Evolutionary conservation across 23 tunicate species (phyloP), one percentile per base, ranked within the genome.

Genomic region (Ciona savignyi): DNA sequence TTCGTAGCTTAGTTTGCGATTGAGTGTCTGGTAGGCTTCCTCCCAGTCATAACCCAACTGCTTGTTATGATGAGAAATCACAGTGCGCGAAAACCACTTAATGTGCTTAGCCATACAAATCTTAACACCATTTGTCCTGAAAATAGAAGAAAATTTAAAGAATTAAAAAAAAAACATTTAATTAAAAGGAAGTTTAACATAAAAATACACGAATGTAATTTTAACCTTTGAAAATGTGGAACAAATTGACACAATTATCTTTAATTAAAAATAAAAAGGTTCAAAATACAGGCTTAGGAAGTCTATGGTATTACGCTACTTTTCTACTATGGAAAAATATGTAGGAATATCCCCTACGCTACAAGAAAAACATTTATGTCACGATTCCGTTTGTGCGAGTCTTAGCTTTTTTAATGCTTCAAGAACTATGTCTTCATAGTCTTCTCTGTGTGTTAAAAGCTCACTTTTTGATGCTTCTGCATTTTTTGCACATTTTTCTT

Each of bases 21-120:
- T 80, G 11, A 80, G 51, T 33, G 62, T 23, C 3, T 26, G 28
- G 70, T 70, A 80, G 9, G 84, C 84, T 61, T 22, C 30, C 29
- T 80, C 84, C 61, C 51, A 51, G 1, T 76, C 56, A 42, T 9
- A 42, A 42, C 9, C 15, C 15, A 6, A 6, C 15, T 42, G 11
- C 56, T 42, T 9, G 56, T 42, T 15, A 42, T 6, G 11, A 6
- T 42, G 9, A 42, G 56, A 9, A 42, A 42, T 42, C 15, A 42
- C 56, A 42, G 56, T 42, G 56, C 56, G 56, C 15, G 56, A 9
- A 6, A 42, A 6, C 56, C 56, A 42, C 56, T 42, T 42, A 42
- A 42, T 15, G 15, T 42, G 56, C 15, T 15, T 42, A 42, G 56
- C 56, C 56, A 42, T 42, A n/a, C n/a, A n/a, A n/a, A n/a, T n/a